These are phyloP conservation scores for Drosophila bunnanda DNA, from an alignment of 2,888 invertebrate species.

Conservation along the genomic window DNA sequence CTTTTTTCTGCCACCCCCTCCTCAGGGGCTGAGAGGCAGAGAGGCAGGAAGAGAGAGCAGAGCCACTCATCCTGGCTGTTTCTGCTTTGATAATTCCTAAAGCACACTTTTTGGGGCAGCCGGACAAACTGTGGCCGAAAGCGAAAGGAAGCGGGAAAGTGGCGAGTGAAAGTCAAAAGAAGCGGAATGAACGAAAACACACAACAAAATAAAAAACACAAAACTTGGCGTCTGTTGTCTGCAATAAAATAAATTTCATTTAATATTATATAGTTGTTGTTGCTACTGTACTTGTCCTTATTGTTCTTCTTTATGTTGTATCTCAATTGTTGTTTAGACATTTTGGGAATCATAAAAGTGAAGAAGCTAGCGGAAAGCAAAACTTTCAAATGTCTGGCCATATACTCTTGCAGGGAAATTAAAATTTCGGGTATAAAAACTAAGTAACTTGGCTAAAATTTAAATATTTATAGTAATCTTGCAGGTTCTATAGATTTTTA, in stretches of 20 bases:
- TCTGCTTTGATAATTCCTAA: constrained; percentile 47
- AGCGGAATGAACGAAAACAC: constrained; percentile 12
- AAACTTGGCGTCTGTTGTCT: constrained; percentile 52
- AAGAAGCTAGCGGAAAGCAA: constrained; percentile 25
- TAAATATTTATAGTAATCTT: neutral
- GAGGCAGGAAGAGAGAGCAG: neutral
- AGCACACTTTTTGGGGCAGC: constrained; percentile 26
- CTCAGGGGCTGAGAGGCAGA: neutral
- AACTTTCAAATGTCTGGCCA: constrained; percentile 28
- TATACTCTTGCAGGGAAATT: constrained; percentile 4
- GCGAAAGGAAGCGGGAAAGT: constrained; percentile 12
- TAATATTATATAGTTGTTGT: constrained; percentile 55
- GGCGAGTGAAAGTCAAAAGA: constrained; percentile 20
- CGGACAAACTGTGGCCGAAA: constrained; percentile 13
- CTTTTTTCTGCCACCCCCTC: neutral
- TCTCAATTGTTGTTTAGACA: constrained; percentile 46
- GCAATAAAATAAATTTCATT: constrained; percentile 71
- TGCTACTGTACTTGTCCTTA: constrained; percentile 13
- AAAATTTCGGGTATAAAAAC: neutral
- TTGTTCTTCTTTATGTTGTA: constrained; percentile 44
- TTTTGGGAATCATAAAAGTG: constrained; percentile 46
- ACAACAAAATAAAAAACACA: constrained; percentile 19
- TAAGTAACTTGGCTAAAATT: neutral
- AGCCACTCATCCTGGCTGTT: constrained; percentile 5
- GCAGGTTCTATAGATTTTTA: no score